Base-by-base conservation (phyloP, 2,888 invertebrate species). In the Cordilura impudica region DNA sequence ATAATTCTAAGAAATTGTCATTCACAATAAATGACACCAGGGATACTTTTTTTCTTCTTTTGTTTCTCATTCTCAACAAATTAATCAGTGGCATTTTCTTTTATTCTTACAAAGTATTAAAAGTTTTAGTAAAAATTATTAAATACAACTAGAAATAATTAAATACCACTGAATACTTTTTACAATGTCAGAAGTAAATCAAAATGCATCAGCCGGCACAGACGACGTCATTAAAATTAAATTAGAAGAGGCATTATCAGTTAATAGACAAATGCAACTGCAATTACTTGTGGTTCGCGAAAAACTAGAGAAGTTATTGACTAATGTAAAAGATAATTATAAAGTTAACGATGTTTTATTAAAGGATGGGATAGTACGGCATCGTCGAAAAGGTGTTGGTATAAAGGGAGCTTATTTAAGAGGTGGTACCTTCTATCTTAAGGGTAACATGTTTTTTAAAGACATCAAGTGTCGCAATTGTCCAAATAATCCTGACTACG, bases 401-500 rank as follows among this genome's bases (percentile, higher is more conserved):
- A 74, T 77, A 31, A 90, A 60, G 91, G 92, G 85, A 91, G 93
- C 29, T 90, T 91, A 83, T 5, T 70, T 88, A n/a, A 84, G 83
- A 7, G 88, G 88, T 0, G 85, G 85, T 1, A 87, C 87, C 0
- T 88, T 88, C 60, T 86, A 81, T 92, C 94, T 87, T 7, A 88
- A 87, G 43, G 87, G 87, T 0, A 87, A 86, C 79, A 81, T 88
- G 0, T 95, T 93, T 85, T 95, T 95, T 82, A 94, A 94, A 84
- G 93, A 94, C 83, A 89, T 86, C 19, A 83, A 89, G 18, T 90
- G 91, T 19, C 92, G 91, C 82, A 87, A 91, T 3, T 91, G 93
- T 18, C 92, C 92, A 0, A 86, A 88, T 19, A 95, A 95, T 87
- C 88, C 90, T 4, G 94, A 95, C 83, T 92, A 92, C 5, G 89